Base-by-base conservation (phyloP, 2,888 invertebrate species). In the Megalurothrips usitatus region DNA sequence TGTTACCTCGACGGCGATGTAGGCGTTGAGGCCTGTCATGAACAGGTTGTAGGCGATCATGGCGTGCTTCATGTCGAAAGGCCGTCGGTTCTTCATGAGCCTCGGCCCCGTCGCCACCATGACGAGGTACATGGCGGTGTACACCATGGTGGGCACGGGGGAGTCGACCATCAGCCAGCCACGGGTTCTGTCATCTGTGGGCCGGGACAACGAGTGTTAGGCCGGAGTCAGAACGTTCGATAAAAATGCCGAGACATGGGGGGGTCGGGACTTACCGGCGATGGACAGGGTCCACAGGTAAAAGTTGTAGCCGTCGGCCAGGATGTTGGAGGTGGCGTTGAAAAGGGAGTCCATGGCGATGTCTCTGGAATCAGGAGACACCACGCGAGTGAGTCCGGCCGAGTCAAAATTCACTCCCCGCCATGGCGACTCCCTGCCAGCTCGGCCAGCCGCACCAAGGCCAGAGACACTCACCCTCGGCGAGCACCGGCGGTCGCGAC, bases 131-230 rank as follows among this genome's bases (percentile, higher is more conserved):
- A 92, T 84, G 80, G 91, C 83, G 17, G 94, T 92, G 86, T 94
- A 92, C 28, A 92, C 84, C 9, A 93, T 85, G 9, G 94, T 95
- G 0, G 94, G 94, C 81, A 90, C 86, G 0, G 95, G 95, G 0
- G 96, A 95, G 85, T 94, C 93, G 81, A 96, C 96, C 85, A 96
- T 87, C 0, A 92, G 91, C 96, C 96, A 96, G 88, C 94, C 94
- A 89, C 91, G 92, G 52, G 96, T 94, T 85, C 96, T 90, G 84
- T 91, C 89, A 87, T 96, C 96, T 94, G 88, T 17, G 89, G 90
- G 84, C 82, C 81, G 81, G 81, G 82, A 79, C 80, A 63, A 34
- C 0, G 28, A 68, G 63, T 26, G 49, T n/a, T 80, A 26, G 1
- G 78, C 68, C 43, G 12, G 58, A 58, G 63, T 48, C 14, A 43